A percentile compares a stretch with the other conserved stretches of the same genome.
phyloP scores from a whole-genome alignment of 2,113 vertebrate species.

The Salminus brasiliensis region DNA sequence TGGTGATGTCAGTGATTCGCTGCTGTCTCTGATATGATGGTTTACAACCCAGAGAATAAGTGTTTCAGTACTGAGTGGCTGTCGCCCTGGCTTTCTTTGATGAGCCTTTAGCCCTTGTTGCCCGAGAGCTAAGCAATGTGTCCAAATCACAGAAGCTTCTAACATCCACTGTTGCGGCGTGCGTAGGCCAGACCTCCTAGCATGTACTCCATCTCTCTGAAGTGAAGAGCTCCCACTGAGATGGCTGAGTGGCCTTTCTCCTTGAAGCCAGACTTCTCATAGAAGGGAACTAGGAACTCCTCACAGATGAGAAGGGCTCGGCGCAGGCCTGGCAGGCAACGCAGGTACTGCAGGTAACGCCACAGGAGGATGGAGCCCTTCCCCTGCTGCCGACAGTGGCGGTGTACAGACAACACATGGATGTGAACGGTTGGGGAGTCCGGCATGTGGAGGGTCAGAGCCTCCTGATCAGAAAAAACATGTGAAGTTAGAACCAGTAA shows the following conservation, averaged over 20 bases:
- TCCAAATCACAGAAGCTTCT: constrained; percentile 36
- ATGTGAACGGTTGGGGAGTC: constrained; percentile 71
- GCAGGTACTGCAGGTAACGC: constrained; percentile 80
- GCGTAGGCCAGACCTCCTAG: constrained; percentile 70
- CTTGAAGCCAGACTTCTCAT: constrained; percentile 78
- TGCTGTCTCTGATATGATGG: background rate
- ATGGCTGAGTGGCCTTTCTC: constrained; percentile 72
- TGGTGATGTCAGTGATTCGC: background rate
- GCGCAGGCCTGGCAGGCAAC: constrained; percentile 68
- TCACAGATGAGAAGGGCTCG: constrained; percentile 79
- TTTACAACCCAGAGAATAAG: background rate
- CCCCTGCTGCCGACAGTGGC: constrained; percentile 79
- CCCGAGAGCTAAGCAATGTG: background rate
- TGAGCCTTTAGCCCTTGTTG: background rate
- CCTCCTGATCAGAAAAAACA: constrained; percentile 65
- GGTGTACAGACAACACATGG: constrained; percentile 80
- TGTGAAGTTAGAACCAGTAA: background rate
- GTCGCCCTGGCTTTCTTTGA: background rate
- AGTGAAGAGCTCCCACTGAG: constrained; percentile 67
- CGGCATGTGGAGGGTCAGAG: constrained; percentile 75
- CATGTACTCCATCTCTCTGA: constrained; percentile 78
- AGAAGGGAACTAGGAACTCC: constrained; percentile 79
- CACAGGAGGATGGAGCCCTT: constrained; percentile 80
- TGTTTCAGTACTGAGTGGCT: background rate
- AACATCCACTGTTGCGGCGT: constrained; percentile 75